These are phyloP conservation scores for Bembecia ichneumoniformis DNA, from an alignment of 2,888 invertebrate genomes.

Conservation along the genomic window DNA sequence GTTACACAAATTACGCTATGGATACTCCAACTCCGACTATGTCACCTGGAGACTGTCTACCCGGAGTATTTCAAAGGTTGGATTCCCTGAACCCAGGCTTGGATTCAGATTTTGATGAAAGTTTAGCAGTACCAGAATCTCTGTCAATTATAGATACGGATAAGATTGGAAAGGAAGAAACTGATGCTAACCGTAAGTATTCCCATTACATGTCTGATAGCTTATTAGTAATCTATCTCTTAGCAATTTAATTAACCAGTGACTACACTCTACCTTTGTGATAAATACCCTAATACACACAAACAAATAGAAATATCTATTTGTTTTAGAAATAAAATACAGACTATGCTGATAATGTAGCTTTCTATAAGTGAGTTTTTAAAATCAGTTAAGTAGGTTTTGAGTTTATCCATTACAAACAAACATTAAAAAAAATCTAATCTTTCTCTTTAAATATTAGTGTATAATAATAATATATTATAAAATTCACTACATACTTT, in stretches of 20 bases:
- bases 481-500: too few species aligned
- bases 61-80: conserved; percentile 59
- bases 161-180: conserved; percentile 43
- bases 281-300: too few species aligned
- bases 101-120: conserved; percentile 87
- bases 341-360: too few species aligned
- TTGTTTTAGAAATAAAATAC: too few species aligned
- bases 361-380: too few species aligned
- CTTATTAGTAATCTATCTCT: conserved; percentile 1
- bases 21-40: conserved; percentile 47
- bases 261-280: too few species aligned
- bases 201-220: not conserved
- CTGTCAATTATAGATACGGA: conserved; percentile 76
- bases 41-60: conserved; percentile 52
- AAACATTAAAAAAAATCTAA: too few species aligned
- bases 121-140: conserved; percentile 82
- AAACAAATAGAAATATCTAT: too few species aligned
- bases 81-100: conserved; percentile 65
- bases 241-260: not conserved
- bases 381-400: too few species aligned
- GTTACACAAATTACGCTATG: conserved; percentile 65
- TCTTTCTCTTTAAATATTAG: too few species aligned
- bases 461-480: too few species aligned
- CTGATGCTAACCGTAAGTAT: conserved; percentile 32
- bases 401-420: too few species aligned